Conservation (phyloP, 2,113 vertebrate genomes). For the Erythrocercus mccallii region DNA sequence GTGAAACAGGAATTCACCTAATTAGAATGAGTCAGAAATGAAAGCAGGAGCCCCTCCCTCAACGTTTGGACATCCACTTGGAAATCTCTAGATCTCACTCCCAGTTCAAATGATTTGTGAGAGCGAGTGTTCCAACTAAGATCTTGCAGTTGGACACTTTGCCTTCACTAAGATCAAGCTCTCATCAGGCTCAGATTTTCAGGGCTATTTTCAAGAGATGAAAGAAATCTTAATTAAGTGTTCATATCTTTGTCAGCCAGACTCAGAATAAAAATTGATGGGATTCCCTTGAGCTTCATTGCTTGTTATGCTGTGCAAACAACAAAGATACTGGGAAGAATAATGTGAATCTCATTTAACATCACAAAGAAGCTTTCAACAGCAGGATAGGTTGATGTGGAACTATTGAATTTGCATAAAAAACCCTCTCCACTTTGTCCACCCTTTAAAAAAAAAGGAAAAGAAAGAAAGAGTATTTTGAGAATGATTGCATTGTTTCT, state of each 20-base stretch:
- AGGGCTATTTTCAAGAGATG: neutral
- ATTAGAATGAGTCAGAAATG: neutral
- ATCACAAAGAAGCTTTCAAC: conserved; percentile 24
- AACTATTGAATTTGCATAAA: neutral
- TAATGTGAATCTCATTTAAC: conserved; percentile 32
- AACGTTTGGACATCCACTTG: neutral
- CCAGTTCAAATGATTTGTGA: neutral
- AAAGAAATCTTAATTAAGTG: conserved; percentile 51
- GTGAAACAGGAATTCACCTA: neutral
- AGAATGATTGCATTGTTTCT: neutral
- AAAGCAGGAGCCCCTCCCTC: neutral
- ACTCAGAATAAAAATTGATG: conserved; percentile 29
- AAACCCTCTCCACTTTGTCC: neutral
- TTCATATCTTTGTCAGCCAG: conserved; percentile 44
- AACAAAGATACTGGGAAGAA: conserved; percentile 19
- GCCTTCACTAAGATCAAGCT: neutral
- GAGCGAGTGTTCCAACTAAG: neutral
- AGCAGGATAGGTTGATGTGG: neutral
- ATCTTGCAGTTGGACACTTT: neutral
- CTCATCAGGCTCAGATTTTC: neutral
- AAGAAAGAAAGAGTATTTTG: neutral
- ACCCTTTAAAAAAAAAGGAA: neutral
- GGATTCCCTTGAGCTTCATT: neutral
- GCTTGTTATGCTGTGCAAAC: neutral
- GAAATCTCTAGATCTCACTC: neutral